A percentile compares a stretch with the other conserved stretches of the same genome.
These are phyloP conservation scores for Aphodius granarius DNA, from an alignment of 2,888 invertebrate species.

Conservation along the genomic window DNA sequence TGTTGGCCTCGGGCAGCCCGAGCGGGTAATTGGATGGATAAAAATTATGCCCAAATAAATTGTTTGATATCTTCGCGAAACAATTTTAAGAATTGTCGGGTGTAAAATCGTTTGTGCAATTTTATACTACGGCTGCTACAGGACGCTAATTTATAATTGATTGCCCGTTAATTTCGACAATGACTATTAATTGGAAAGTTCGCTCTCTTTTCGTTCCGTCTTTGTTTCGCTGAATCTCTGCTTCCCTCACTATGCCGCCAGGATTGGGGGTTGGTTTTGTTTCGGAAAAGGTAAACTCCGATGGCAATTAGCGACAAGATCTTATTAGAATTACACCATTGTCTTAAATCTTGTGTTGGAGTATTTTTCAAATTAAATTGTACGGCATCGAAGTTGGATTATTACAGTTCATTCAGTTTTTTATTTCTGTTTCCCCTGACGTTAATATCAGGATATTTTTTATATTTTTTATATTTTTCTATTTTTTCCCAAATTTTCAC, in stretches of 20 bases:
- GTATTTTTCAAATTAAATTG: neutral
- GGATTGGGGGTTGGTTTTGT: neutral
- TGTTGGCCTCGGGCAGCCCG: neutral
- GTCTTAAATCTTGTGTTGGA: neutral
- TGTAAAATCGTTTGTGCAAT: constrained; percentile 36
- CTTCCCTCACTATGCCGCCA: neutral
- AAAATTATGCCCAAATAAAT: constrained; percentile 48
- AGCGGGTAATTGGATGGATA: constrained; percentile 53
- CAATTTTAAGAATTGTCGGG: constrained; percentile 36
- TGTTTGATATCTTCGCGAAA: constrained; percentile 35
- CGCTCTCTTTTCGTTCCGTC: neutral
- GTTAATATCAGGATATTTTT: too few relatives aligned
- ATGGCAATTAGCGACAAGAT: neutral
- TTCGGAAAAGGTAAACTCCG: neutral
- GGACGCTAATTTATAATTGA: constrained; percentile 35
- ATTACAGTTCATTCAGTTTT: too few relatives aligned
- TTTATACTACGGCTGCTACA: constrained; percentile 23
- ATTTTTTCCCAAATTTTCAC: too few relatives aligned
- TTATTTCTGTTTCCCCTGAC: too few relatives aligned
- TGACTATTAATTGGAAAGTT: constrained; percentile 22
- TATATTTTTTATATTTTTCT: too few relatives aligned
- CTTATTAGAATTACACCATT: neutral
- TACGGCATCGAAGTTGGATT: too few relatives aligned
- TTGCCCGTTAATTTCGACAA: constrained; percentile 19
- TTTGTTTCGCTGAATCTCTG: neutral